Conservation (phyloP, 1,140 invertebrate genomes). For the Drosophila mauritiana region DNA sequence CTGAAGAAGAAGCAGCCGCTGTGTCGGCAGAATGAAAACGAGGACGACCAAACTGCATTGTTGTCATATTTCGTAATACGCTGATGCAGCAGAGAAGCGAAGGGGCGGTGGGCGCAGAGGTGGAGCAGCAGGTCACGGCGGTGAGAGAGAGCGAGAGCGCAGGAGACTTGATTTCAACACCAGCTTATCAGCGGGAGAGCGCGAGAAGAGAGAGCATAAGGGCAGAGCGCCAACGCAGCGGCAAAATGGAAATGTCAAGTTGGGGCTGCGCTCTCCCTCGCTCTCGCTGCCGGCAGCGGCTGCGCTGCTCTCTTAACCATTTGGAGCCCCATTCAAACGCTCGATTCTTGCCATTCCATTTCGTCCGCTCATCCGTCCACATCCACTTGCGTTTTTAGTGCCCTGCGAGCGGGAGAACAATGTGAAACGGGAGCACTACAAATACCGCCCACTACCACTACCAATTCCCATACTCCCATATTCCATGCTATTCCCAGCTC, state of each 20-base stretch:
- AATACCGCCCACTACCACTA: slow-evolving; percentile 57
- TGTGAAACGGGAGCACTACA: slow-evolving; percentile 48
- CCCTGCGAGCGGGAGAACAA: slow-evolving; percentile 27
- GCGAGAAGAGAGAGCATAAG: slow-evolving; percentile 19
- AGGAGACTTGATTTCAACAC: slow-evolving; percentile 62
- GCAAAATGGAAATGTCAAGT: slow-evolving; percentile 71
- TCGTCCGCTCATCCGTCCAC: slow-evolving; percentile 82
- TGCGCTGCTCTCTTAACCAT: slow-evolving; percentile 54
- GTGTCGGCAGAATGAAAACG: slow-evolving; percentile 70
- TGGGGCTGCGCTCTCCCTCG: slow-evolving; percentile 24
- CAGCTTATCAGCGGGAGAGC: slow-evolving; percentile 58
- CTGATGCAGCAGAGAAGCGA: slow-evolving; percentile 60
- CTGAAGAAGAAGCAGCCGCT: slow-evolving; percentile 41
- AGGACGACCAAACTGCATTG: slow-evolving; percentile 82
- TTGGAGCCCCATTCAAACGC: slow-evolving; percentile 66
- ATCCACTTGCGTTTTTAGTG: slow-evolving; percentile 72
- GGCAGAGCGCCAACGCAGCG: slow-evolving; percentile 76
- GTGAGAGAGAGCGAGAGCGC: slow-evolving; percentile 44
- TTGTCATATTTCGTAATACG: slow-evolving; percentile 84
- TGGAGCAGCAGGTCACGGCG: slow-evolving; percentile 44
- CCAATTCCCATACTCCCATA: slow-evolving; percentile 46
- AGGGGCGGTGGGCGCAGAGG: slow-evolving; percentile 11
- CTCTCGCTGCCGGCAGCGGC: slow-evolving; percentile 35
- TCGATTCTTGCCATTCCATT: slow-evolving; percentile 76
- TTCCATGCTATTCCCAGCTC: slow-evolving; percentile 41